Conservation (phyloP, 2,888 invertebrate species). For the Peribatodes rhomboidaria region DNA sequence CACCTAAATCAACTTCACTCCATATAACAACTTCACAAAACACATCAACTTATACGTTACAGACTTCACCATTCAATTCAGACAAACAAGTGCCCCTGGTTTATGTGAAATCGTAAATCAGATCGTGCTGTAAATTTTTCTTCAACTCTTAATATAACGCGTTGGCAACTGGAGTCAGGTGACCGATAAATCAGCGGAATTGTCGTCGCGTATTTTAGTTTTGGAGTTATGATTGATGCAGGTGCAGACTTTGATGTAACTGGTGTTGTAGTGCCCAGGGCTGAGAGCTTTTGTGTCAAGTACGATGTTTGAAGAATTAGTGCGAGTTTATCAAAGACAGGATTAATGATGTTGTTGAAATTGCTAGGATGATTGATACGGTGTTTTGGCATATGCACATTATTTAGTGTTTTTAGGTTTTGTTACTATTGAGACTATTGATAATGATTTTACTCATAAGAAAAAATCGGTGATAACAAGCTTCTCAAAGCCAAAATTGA, state of each 20-base stretch:
- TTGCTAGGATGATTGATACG: neutral
- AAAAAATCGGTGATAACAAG: neutral
- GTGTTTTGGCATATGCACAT: neutral
- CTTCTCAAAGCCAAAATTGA: neutral
- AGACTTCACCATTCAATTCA: conserved; percentile 47
- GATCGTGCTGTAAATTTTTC: conserved; percentile 63
- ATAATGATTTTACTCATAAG: neutral
- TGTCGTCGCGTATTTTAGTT: conserved; percentile 52
- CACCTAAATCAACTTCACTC: conserved; percentile 25
- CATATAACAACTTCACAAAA: conserved; percentile 30
- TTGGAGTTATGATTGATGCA: conserved; percentile 48
- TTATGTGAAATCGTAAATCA: conserved; percentile 66
- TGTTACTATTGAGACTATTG: too few species aligned
- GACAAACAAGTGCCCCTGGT: conserved; percentile 58
- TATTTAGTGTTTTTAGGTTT: too few species aligned
- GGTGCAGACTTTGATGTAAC: conserved; percentile 43
- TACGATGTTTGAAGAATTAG: conserved; percentile 21
- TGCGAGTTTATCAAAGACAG: conserved; percentile 6
- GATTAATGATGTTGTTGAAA: conserved; percentile 2
- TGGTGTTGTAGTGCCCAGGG: conserved; percentile 32
- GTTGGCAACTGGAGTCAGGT: conserved; percentile 76
- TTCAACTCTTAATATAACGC: conserved; percentile 53
- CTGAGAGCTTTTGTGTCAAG: conserved; percentile 25
- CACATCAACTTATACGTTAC: conserved; percentile 33
- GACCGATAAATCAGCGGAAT: conserved; percentile 66